Evolutionary conservation across 2,888 invertebrate species (phyloP).

Genomic region (Heliconius charithonia): DNA sequence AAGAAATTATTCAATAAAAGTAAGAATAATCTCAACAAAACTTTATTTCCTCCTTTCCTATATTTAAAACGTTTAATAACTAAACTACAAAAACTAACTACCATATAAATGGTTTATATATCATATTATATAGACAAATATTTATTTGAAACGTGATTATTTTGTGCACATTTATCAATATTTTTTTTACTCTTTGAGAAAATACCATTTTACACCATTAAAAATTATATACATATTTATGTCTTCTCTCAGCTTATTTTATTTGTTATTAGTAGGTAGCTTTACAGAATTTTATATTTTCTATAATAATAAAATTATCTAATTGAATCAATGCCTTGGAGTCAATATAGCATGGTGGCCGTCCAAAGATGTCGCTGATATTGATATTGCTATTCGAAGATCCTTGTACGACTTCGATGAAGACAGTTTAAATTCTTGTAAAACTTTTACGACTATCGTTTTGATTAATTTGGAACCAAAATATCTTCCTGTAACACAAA

Average conservation of each 20-base stretch:
- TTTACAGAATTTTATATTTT: not conserved
- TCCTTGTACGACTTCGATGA: constrained; percentile 61
- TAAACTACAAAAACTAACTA: not conserved
- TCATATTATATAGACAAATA: too few species aligned
- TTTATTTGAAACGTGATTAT: too few species aligned
- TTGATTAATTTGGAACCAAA: constrained; percentile 69
- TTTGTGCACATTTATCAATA: too few species aligned
- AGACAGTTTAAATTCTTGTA: constrained; percentile 61
- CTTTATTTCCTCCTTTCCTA: not conserved
- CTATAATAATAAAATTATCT: not conserved
- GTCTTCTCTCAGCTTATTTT: not conserved
- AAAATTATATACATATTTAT: not conserved
- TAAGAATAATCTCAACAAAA: not conserved
- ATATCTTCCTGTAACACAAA: constrained; percentile 62
- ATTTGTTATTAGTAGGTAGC: not conserved
- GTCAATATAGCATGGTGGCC: constrained; percentile 61
- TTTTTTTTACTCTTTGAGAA: not conserved
- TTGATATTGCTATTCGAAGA: constrained; percentile 60
- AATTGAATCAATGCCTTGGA: constrained; percentile 50
- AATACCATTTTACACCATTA: not conserved
- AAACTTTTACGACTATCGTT: constrained; percentile 61
- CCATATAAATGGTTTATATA: not conserved
- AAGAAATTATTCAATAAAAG: not conserved
- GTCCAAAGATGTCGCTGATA: constrained; percentile 62
- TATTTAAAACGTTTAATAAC: not conserved